These are phyloP conservation scores for Balaeniceps rex DNA, from an alignment of 2,113 vertebrate species.

Conservation along the genomic window DNA sequence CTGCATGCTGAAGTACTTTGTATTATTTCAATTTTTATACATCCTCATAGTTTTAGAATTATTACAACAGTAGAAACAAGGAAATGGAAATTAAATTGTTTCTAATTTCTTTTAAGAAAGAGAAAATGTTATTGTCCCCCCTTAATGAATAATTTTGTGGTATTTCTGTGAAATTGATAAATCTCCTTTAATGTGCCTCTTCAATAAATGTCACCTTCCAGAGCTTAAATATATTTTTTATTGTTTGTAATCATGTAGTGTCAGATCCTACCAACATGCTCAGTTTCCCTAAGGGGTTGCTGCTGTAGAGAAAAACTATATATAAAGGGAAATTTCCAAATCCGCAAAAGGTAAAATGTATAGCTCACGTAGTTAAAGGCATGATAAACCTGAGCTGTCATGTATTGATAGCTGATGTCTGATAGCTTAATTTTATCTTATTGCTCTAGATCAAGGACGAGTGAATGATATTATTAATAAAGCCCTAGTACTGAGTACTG, in stretches of 20 bases:
- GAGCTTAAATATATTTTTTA: background rate
- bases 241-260: background rate
- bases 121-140: background rate
- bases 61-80: background rate
- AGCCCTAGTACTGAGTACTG: conserved; percentile 32
- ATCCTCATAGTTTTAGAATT: background rate
- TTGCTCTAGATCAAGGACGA: conserved; percentile 61
- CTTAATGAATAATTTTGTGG: background rate
- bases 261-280: background rate
- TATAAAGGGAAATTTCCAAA: conserved; percentile 12
- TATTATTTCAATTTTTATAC: background rate
- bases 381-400: conserved; percentile 41
- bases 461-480: conserved; percentile 61
- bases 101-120: background rate
- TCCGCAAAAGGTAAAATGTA: background rate
- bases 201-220: conserved; percentile 7
- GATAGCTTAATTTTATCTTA: conserved; percentile 67
- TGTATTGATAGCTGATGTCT: conserved; percentile 52
- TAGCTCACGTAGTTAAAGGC: background rate
- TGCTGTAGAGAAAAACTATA: background rate
- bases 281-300: background rate
- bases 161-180: conserved; percentile 1
- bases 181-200: conserved; percentile 9
- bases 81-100: background rate
- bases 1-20: background rate